A percentile compares a stretch with the other conserved stretches of the same genome.
Evolutionary conservation across 2,888 invertebrate species (phyloP).

Genomic region (Acronicta alni): DNA sequence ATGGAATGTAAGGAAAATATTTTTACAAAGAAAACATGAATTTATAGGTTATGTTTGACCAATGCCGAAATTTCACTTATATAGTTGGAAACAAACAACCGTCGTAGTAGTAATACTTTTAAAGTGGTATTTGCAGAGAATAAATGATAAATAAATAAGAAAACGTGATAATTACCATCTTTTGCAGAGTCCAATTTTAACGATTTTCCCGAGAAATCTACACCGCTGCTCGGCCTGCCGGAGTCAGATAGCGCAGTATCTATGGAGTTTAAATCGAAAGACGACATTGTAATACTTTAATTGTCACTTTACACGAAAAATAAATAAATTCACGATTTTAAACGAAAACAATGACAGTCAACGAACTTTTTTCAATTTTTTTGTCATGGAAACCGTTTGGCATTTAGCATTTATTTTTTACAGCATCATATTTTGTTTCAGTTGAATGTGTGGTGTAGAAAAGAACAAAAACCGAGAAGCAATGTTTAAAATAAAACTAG

Average conservation of each 20-base stretch:
- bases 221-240: constrained; percentile 87
- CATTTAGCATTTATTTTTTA: neutral
- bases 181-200: constrained; percentile 93
- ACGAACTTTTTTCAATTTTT: constrained; percentile 76
- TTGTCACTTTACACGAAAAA: constrained; percentile 37
- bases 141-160: neutral
- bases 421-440: constrained; percentile 26
- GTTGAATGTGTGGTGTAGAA: neutral
- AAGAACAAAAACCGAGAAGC: constrained; percentile 11
- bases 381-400: constrained; percentile 40
- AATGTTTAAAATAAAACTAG: neutral
- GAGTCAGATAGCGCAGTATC: constrained; percentile 82
- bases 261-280: constrained; percentile 89
- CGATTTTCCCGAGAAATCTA: constrained; percentile 94
- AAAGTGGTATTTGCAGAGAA: neutral
- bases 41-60: constrained; percentile 35
- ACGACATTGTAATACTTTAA: constrained; percentile 72
- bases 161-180: constrained; percentile 91
- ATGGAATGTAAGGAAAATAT: too few relatives aligned
- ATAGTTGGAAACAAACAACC: neutral
- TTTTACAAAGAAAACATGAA: neutral
- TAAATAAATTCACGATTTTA: constrained; percentile 53
- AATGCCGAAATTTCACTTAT: neutral
- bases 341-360: constrained; percentile 58
- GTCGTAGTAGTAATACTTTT: too few relatives aligned